These are phyloP conservation scores for Venusia cambrica DNA, from an alignment of 2,888 invertebrate species.

Conservation along the genomic window DNA sequence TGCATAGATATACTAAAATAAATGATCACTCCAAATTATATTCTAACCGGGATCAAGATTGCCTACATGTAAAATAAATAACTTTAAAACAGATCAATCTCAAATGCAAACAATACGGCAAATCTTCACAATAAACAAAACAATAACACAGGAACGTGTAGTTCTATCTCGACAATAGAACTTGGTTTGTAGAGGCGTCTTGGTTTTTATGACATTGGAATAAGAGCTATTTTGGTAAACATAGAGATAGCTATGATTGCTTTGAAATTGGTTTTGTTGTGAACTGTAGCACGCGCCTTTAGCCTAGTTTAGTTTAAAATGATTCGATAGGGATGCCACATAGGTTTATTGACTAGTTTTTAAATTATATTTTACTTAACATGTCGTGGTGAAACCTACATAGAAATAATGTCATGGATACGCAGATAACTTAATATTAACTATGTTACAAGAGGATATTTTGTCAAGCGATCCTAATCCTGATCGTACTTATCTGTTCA, in stretches of 20 bases:
- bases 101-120: constrained; percentile 43
- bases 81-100: constrained; percentile 31
- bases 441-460: too few relatives aligned
- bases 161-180: constrained; percentile 38
- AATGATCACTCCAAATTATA: too few relatives aligned
- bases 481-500: too few relatives aligned
- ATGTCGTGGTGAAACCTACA: too few relatives aligned
- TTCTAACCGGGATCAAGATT: background rate
- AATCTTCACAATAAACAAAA: constrained; percentile 66
- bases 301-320: constrained; percentile 39
- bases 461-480: too few relatives aligned
- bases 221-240: constrained; percentile 28
- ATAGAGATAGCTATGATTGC: constrained; percentile 39
- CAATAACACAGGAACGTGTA: constrained; percentile 58
- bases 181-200: constrained; percentile 17
- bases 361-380: too few relatives aligned
- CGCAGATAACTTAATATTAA: too few relatives aligned
- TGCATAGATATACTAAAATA: too few relatives aligned
- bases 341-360: too few relatives aligned
- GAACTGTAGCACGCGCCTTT: constrained; percentile 59
- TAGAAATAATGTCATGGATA: too few relatives aligned
- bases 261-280: constrained; percentile 61
- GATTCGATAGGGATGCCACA: constrained; percentile 15
- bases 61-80: constrained; percentile 21
- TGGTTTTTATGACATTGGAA: constrained; percentile 15